phyloP scores from a whole-genome alignment of 2,888 invertebrate genomes.

The Dicyrtomina minuta region DNA sequence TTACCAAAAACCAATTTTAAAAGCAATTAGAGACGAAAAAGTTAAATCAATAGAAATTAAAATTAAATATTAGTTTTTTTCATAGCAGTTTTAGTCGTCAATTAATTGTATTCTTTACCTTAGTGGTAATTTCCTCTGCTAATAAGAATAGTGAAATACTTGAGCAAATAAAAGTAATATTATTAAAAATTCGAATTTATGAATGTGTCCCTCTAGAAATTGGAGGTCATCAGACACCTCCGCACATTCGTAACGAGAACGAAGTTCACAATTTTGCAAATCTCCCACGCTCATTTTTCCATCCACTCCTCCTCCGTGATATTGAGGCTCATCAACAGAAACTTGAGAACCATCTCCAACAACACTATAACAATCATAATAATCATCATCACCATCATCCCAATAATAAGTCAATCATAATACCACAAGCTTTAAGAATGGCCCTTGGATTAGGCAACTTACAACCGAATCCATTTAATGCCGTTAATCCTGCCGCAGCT shows the following conservation, averaged over 20 bases:
- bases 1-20: slow-evolving; percentile 3
- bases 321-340: slow-evolving; percentile 48
- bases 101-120: too few species aligned
- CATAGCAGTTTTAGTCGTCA: background rate
- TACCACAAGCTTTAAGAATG: slow-evolving; percentile 52
- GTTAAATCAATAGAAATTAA: background rate
- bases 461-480: slow-evolving; percentile 35
- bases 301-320: slow-evolving; percentile 50
- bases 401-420: slow-evolving; percentile 43
- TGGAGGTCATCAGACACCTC: slow-evolving; percentile 41
- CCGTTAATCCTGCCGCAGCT: slow-evolving; percentile 57
- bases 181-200: background rate
- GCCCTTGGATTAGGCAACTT: slow-evolving; percentile 50
- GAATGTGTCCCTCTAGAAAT: slow-evolving; percentile 15
- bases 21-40: background rate
- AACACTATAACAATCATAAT: slow-evolving; percentile 43
- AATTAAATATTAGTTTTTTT: background rate
- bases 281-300: slow-evolving; percentile 42
- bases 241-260: slow-evolving; percentile 16
- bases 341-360: slow-evolving; percentile 30
- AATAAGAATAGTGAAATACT: too few species aligned
- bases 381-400: slow-evolving; percentile 34
- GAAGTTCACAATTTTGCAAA: slow-evolving; percentile 29
- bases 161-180: background rate
- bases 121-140: too few species aligned